phyloP scores from a whole-genome alignment of 2,797 vertebrate genomes.

The Triplophysa yarkandensis region DNA sequence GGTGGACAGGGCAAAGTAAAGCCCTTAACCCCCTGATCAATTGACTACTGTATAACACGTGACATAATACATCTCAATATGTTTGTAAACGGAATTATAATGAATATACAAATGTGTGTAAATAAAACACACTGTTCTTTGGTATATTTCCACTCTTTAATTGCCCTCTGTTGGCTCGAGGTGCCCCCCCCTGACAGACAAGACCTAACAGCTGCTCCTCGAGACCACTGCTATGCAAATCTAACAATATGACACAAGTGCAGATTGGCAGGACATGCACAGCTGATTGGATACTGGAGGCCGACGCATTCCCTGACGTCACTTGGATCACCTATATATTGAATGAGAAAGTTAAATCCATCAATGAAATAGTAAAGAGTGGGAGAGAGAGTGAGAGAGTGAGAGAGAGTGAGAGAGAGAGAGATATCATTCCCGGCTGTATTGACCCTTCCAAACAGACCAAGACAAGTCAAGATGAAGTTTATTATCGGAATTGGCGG shows the following conservation, averaged over 20 bases:
- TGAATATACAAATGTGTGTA: background rate
- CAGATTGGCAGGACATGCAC: slow-evolving; percentile 55
- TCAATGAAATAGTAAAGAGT: slow-evolving; percentile 84
- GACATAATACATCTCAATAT: background rate
- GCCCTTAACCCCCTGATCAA: background rate
- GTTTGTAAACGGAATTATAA: background rate
- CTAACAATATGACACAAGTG: slow-evolving; percentile 26
- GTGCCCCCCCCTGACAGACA: slow-evolving; percentile 46
- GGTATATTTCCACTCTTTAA: slow-evolving; percentile 39
- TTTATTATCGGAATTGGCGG: slow-evolving; percentile 90
- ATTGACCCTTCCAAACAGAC: slow-evolving; percentile 30
- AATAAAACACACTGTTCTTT: background rate
- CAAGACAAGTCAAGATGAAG: slow-evolving; percentile 78
- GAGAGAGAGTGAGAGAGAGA: slow-evolving; percentile 49
- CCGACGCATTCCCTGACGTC: slow-evolving; percentile 58
- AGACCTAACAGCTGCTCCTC: slow-evolving; percentile 67
- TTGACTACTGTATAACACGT: background rate
- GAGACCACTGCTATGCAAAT: slow-evolving; percentile 61
- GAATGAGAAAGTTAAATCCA: slow-evolving; percentile 60
- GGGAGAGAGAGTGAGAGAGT: slow-evolving; percentile 56
- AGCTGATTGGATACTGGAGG: slow-evolving; percentile 64
- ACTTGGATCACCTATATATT: slow-evolving; percentile 75
- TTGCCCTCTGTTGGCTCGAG: background rate
- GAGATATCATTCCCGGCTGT: slow-evolving; percentile 52
- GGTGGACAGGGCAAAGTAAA: background rate